A percentile compares a stretch with the other conserved stretches of the same genome.
These are phyloP conservation scores for Phoeniculus purpureus DNA, from an alignment of 2,797 vertebrate genomes.

Conservation along the genomic window DNA sequence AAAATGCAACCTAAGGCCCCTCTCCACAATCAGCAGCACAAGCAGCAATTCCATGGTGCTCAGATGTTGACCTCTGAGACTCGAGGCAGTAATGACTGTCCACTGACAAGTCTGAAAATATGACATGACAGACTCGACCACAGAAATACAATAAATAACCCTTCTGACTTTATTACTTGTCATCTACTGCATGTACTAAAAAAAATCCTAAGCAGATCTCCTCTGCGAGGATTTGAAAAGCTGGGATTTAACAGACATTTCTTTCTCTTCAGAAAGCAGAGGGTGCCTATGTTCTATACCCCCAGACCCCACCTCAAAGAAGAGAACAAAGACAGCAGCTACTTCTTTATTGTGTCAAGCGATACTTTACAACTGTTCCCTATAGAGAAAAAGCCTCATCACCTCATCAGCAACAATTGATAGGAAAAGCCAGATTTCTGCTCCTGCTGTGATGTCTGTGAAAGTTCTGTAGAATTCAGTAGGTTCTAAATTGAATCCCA, in stretches of 20 bases:
- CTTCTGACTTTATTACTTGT: conserved; percentile 39
- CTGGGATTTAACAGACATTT: conserved; percentile 27
- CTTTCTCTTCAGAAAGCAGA: conserved; percentile 6
- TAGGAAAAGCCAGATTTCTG: neutral
- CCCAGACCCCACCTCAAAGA: neutral
- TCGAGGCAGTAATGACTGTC: neutral
- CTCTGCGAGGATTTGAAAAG: conserved; percentile 41
- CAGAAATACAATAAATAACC: conserved; percentile 43
- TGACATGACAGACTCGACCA: neutral
- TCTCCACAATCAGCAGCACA: neutral
- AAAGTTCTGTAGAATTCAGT: neutral
- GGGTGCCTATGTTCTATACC: neutral
- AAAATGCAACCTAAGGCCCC: neutral
- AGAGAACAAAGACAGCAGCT: conserved; percentile 16
- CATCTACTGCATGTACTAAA: neutral
- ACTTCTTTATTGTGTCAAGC: neutral
- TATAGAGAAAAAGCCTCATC: neutral
- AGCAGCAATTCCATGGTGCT: neutral
- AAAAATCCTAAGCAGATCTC: conserved; percentile 16
- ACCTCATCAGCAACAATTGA: neutral
- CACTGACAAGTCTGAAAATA: conserved; percentile 21
- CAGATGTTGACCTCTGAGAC: neutral
- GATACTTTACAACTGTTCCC: conserved; percentile 13
- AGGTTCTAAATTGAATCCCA: neutral
- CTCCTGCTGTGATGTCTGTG: neutral